Evolutionary conservation across 1,140 invertebrate species (phyloP), one percentile per base, ranked within the genome.

Genomic region (Ceratitis capitata): DNA sequence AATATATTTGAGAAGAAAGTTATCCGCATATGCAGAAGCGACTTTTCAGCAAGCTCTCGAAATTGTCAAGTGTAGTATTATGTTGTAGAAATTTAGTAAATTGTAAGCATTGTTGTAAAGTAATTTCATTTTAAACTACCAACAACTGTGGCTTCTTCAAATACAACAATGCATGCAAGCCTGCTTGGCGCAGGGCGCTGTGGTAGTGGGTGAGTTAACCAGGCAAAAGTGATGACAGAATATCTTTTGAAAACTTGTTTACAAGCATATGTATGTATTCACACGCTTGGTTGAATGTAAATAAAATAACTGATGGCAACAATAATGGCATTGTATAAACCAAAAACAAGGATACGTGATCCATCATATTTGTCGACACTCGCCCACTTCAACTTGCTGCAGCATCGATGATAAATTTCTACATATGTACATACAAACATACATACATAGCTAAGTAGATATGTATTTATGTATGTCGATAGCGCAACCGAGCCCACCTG

Each of bases 51-150:
- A n/a, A n/a, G n/a, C n/a, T n/a, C n/a, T n/a, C n/a, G 82, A 83
- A 10, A 39, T 39, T 49, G 82, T 51, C 16, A 51, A 51, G 14
- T 51, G 16, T n/a, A 47, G n/a, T n/a, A n/a, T n/a, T n/a, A n/a
- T 26, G 42, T 53, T 0, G 29, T 49, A 39, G 53, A 12, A 58
- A 84, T n/a, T 53, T 3, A 39, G 53, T 61, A 84, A 56, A 58
- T 61, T 84, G 58, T 61, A 84, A 84, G 42, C 29, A 84, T 26
- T 58, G 26, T 84, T 58, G 53, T 39, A 45, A 84, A 84, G 51
- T 32, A 84, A 84, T 58, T 84, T 84, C 35, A 19, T 58, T 32
- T 84, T 84, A 58, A 58, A 61, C 53, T 84, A 45, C 47, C 12
- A 61, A 32, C 83, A 84, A 49, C 83, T 84, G 83, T 58, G 83